Percentiles rank a stretch among this genome's conserved stretches.
Conservation (phyloP, 2,797 vertebrate genomes). For the Calcarius lapponicus region DNA sequence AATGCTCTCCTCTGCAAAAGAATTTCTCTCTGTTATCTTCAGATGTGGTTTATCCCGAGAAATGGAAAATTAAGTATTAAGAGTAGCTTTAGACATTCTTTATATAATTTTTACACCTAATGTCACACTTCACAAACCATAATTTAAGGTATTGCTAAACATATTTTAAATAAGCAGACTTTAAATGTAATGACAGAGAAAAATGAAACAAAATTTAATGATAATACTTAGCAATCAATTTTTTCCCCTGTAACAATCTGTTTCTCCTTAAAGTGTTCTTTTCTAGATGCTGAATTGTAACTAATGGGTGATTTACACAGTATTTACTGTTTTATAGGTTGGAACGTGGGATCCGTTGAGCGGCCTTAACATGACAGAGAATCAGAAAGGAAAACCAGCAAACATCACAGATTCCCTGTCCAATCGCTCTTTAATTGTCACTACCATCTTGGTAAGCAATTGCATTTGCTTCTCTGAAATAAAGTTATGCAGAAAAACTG, state of each 20-base stretch:
- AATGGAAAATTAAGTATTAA: constrained; percentile 57
- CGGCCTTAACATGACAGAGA: constrained; percentile 97
- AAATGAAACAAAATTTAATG: constrained; percentile 16
- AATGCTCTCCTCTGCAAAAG: neutral
- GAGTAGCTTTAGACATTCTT: neutral
- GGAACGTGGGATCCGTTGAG: constrained; percentile 96
- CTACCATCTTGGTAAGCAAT: constrained; percentile 92
- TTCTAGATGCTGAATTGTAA: neutral
- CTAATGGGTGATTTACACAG: constrained; percentile 22
- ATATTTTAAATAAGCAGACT: constrained; percentile 43
- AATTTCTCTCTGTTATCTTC: constrained; percentile 36
- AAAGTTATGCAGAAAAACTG: neutral
- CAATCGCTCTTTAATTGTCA: constrained; percentile 93
- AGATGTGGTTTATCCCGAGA: constrained; percentile 25
- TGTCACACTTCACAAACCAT: constrained; percentile 24
- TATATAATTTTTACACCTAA: constrained; percentile 44
- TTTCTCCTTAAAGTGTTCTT: neutral
- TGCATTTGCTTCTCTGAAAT: constrained; percentile 28
- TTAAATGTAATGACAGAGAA: neutral
- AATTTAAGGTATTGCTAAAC: constrained; percentile 41
- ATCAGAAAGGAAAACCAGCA: constrained; percentile 91
- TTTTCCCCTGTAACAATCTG: neutral
- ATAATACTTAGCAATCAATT: neutral
- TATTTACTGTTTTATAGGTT: constrained; percentile 82
- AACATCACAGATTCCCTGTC: constrained; percentile 96